Base-by-base conservation (phyloP, 2,888 invertebrate genomes). In the Calliphora vomitoria region DNA sequence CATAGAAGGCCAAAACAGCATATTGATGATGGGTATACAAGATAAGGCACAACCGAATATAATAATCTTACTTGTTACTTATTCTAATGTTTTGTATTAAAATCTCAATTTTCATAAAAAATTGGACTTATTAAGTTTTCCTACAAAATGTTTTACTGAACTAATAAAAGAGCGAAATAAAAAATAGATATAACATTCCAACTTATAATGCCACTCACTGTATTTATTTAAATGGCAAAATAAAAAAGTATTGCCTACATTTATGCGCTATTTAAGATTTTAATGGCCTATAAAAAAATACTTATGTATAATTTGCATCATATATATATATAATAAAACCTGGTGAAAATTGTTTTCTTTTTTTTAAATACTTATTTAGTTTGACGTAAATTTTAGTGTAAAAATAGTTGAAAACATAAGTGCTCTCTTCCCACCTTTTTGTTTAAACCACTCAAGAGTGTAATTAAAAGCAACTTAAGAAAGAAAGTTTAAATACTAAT, bases 381-480 rank as follows among this genome's bases (percentile, higher is more conserved):
- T 53, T 66, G 55, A 68, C 55, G 44, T 18, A n/a, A 44, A 18
- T 35, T 35, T 66, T 31, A 13, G 4, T 47, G 55, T 72, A 31
- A 55, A 81, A 81, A 81, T 64, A 64, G 35, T 50, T 60, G 3
- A 25, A 20, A 50, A 15, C 20, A 62, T 15, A 66, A 66, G n/a
- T 41, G 38, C 8, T 6, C 20, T 58, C 38, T 68, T 55, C 1
- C 41, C 13, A 35, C 44, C 62, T 64, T 75, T n/a, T 62, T 80
- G 60, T 25, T 76, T 38, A 58, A 83, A 13, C 64, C 71, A 78
- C 71, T 83, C 35, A 83, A 78, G 55, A 78, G 71, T 64, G 15
- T 72, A 83, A 83, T 83, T 78, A 83, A 84, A 72, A 66, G 71
- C 71, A 85, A 62, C 80, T 83, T 75, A 69, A 72, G 41, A 74